phyloP scores from a whole-genome alignment of 2,797 vertebrate species.

The Calcarius lapponicus region DNA sequence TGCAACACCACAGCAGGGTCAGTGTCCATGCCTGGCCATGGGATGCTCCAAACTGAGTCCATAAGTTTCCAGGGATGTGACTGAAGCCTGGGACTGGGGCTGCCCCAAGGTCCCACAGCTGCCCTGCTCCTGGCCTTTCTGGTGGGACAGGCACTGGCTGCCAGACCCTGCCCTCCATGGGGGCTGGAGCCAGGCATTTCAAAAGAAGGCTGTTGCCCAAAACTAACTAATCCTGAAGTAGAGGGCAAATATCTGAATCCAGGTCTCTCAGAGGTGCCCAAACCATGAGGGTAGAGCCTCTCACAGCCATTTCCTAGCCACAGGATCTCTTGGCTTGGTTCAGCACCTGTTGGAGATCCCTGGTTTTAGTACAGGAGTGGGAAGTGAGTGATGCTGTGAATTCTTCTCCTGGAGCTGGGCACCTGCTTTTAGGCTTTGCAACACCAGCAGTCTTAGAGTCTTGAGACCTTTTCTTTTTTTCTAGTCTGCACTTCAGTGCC shows the following conservation, averaged over 20 bases:
- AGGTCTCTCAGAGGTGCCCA: background rate
- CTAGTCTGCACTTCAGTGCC: background rate
- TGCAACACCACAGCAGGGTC: background rate
- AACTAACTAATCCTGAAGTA: background rate
- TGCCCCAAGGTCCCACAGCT: fast-evolving
- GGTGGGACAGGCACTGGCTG: background rate
- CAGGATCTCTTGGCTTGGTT: fast-evolving
- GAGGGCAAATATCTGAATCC: background rate
- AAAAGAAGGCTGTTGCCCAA: background rate
- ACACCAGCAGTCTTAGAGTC: background rate
- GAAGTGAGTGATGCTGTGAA: background rate
- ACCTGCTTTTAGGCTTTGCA: background rate
- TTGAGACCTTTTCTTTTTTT: background rate
- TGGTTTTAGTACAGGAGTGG: fast-evolving
- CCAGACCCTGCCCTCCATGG: fast-evolving
- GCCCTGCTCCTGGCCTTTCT: background rate
- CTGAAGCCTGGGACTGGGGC: fast-evolving
- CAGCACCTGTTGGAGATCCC: background rate
- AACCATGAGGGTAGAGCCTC: fast-evolving
- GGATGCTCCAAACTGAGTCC: background rate
- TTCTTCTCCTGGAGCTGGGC: background rate
- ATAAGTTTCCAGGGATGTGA: background rate
- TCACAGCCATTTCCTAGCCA: background rate
- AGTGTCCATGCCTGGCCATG: background rate
- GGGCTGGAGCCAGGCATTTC: background rate